Conservation (phyloP, 2,797 vertebrate species). For the Lagodon rhomboides region DNA sequence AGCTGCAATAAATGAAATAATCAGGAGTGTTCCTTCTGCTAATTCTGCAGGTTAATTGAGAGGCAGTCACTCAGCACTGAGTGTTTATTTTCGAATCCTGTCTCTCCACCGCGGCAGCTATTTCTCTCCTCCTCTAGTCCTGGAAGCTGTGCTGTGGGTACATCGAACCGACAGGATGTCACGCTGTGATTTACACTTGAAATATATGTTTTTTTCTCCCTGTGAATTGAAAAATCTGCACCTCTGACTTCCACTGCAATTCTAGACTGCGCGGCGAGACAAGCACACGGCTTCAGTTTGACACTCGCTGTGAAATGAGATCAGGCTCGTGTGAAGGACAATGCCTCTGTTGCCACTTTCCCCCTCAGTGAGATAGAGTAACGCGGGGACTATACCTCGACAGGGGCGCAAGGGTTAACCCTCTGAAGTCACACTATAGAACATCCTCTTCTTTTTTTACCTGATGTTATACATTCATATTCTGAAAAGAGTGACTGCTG, state of each 20-base stretch:
- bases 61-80: slow-evolving; percentile 18
- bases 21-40: slow-evolving; percentile 11
- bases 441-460: neutral
- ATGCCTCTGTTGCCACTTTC: slow-evolving; percentile 26
- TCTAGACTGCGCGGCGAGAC: neutral
- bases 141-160: neutral
- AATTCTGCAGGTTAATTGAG: slow-evolving; percentile 41
- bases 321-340: slow-evolving; percentile 40
- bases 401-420: slow-evolving; percentile 12
- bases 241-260: slow-evolving; percentile 3
- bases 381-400: slow-evolving; percentile 41
- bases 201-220: slow-evolving; percentile 2
- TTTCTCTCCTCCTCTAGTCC: slow-evolving; percentile 9
- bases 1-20: slow-evolving; percentile 27
- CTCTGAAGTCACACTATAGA: neutral
- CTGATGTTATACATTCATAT: neutral
- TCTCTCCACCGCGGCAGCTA: neutral
- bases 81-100: slow-evolving; percentile 18
- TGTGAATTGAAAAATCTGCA: slow-evolving; percentile 23
- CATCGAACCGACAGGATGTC: slow-evolving; percentile 17
- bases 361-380: slow-evolving; percentile 28
- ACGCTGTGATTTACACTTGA: slow-evolving; percentile 17
- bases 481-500: neutral
- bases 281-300: slow-evolving; percentile 25
- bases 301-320: slow-evolving; percentile 39